phyloP scores from a whole-genome alignment of 2,113 vertebrate genomes.

The Pogona vitticeps region DNA sequence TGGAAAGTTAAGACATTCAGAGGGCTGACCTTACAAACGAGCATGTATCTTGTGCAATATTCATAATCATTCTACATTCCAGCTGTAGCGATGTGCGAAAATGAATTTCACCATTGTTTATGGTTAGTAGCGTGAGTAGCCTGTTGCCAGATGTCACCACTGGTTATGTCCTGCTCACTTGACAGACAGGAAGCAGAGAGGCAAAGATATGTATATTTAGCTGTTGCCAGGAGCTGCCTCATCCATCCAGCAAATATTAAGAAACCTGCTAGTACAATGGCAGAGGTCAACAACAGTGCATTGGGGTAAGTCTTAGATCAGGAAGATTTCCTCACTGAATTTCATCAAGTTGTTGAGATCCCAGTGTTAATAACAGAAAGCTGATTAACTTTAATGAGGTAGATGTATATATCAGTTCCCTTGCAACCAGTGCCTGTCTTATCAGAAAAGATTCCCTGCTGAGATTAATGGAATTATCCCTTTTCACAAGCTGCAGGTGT shows the following conservation, averaged over 20 bases:
- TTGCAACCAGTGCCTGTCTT: slow-evolving; percentile 52
- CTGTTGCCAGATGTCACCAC: slow-evolving; percentile 16
- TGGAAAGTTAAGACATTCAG: background rate
- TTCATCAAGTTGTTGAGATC: slow-evolving; percentile 45
- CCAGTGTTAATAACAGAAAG: slow-evolving; percentile 54
- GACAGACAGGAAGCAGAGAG: slow-evolving; percentile 40
- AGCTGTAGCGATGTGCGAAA: background rate
- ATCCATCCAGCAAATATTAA: slow-evolving; percentile 42
- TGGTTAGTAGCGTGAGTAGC: background rate
- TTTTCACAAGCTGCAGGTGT: slow-evolving; percentile 66
- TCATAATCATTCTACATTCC: slow-evolving; percentile 14
- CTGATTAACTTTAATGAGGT: slow-evolving; percentile 68
- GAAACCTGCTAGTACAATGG: slow-evolving; percentile 38
- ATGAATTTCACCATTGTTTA: background rate
- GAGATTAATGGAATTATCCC: slow-evolving; percentile 59
- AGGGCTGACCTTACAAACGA: slow-evolving; percentile 3
- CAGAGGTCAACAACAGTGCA: slow-evolving; percentile 59
- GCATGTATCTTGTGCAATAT: slow-evolving; percentile 27
- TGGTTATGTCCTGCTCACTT: slow-evolving; percentile 32
- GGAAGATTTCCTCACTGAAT: slow-evolving; percentile 55
- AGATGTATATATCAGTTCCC: slow-evolving; percentile 67
- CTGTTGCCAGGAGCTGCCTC: slow-evolving; percentile 57
- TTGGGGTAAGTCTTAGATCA: slow-evolving; percentile 38
- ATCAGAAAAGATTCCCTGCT: slow-evolving; percentile 43
- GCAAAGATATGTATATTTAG: slow-evolving; percentile 33